Evolutionary conservation across 2,113 vertebrate species (phyloP), one percentile per base, ranked within the genome.

Genomic region (Dromas ardeola): DNA sequence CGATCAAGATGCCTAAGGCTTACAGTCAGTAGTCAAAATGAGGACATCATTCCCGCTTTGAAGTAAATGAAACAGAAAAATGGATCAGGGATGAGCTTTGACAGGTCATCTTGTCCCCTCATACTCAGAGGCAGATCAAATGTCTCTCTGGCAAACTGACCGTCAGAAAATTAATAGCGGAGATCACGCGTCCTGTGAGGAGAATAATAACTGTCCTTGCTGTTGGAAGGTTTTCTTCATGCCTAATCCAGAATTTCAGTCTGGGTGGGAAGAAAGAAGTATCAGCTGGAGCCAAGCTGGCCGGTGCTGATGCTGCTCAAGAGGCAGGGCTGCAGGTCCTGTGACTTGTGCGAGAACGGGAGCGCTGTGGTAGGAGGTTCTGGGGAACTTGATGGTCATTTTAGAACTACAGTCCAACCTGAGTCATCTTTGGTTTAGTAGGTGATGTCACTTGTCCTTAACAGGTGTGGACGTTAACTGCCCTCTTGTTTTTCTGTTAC

Each of bases 121-220:
- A 1, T 78, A 16, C 49, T 62, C 20, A 2, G 23, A 70, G 79
- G 66, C 15, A 27, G 72, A 73, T 93, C 42, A 50, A 6, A 58
- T 40, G 65, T 21, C 14, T 59, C 47, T 62, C 14, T 86, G 53
- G 18, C 55, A 52, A 26, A 61, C 30, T 53, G 34, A 13, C 21
- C 12, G 12, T 47, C n/a, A 47, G 62, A 43, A 72, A 63, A 72
- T 27, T 43, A 80, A 42, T 55, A 50, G 20, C 2, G 11, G 47
- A 53, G n/a, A 29, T 85, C 0, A 0, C 20, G 15, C 6, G 2
- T 63, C 67, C 23, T 80, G 26, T 52, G 70, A 80, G 56, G 14
- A 55, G 26, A 69, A 40, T 13, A 76, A 5, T 45, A 56, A 27
- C 29, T 34, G 5, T 4, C 49, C 5, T 63, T 72, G 17, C 47